Percentiles rank a stretch among this genome's conserved stretches.
phyloP scores from a whole-genome alignment of 2,113 vertebrate species.

The Phalacrocorax brasilianus region DNA sequence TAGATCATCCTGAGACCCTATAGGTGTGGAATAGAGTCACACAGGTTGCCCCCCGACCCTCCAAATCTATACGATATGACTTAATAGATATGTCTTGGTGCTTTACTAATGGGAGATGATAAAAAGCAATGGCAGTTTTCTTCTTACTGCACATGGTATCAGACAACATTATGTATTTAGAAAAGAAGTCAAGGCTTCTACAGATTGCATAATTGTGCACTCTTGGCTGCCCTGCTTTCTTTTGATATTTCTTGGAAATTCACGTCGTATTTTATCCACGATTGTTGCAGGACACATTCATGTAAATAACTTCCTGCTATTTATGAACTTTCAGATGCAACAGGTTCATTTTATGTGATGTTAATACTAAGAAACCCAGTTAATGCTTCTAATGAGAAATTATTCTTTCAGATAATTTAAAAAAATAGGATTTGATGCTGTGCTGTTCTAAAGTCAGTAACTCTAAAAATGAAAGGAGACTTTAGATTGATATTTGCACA shows the following conservation, averaged over 20 bases:
- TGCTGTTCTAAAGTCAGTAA: too few species aligned
- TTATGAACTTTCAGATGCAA: background rate
- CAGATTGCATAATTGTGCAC: background rate
- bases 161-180: background rate
- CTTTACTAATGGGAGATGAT: background rate
- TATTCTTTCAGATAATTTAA: too few species aligned
- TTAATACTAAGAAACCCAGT: background rate
- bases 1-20: background rate
- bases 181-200: background rate
- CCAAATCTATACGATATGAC: background rate
- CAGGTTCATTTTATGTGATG: background rate
- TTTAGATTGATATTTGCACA: too few species aligned
- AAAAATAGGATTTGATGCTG: too few species aligned
- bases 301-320: background rate
- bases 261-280: background rate
- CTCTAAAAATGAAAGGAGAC: too few species aligned
- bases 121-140: background rate
- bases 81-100: background rate
- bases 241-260: background rate
- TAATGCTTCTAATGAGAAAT: background rate
- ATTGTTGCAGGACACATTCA: background rate
- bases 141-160: background rate
- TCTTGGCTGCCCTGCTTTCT: background rate
- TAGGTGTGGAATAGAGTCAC: background rate
- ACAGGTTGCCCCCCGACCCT: background rate